Evolutionary conservation across 2,888 invertebrate genomes (phyloP), one percentile per base, ranked within the genome.

Genomic region (Pyrrhia umbra): DNA sequence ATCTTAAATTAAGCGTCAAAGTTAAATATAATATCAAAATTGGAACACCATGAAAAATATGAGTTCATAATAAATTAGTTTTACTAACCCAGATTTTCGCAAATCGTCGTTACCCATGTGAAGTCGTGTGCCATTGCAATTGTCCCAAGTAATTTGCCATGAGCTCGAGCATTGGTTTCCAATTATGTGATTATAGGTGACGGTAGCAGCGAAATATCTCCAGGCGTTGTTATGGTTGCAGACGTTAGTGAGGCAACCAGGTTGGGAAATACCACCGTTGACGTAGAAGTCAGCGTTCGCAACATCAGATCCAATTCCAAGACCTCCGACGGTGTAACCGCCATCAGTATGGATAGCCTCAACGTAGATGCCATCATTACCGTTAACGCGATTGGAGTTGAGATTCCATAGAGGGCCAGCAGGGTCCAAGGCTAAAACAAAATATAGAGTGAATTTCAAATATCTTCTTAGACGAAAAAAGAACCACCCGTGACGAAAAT

Each of bases 221-320:
- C 88, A 92, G 6, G 92, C 88, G 6, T 90, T 88, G 59, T 91
- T 88, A 68, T 92, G 93, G 68, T 89, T 83, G 75, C 93, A 93
- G 2, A 90, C 18, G 42, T 76, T 86, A 5, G 84, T 82, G 0
- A 85, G 1, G 55, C 93, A 93, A 1, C 89, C 91, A 1, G 92
- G 92, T 54, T 92, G 91, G n/a, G 83, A 84, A 54, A 75, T 88
- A 0, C 96, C 96, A 43, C 95, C 93, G 71, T 96, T 96, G 20
- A 95, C 95, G 92, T 95, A 96, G 85, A 96, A 96, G 83, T 96
- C 96, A 1, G 85, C 95, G 59, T 95, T 87, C 0, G 92, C 96
- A 2, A 96, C 85, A 6, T 92, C 83, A 2, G 87, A 82, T 0
- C 95, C 95, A 34, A 92, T 95, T 79, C 81, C 96, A 78, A 79